Percentiles rank a stretch among this genome's conserved stretches.
phyloP scores from a whole-genome alignment of 2,888 invertebrate species.

The Deilephila elpenor region DNA sequence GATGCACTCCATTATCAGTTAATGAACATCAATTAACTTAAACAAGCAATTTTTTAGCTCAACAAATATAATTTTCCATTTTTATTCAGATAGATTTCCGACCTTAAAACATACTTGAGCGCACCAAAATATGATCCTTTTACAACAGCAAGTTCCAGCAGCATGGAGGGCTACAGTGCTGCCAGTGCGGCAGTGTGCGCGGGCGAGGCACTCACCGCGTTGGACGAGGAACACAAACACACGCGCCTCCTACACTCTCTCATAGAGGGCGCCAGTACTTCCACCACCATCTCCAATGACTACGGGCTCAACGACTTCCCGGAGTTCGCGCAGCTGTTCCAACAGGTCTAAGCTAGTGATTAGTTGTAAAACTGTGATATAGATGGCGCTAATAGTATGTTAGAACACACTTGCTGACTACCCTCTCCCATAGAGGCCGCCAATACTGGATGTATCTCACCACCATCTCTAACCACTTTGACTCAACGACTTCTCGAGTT shows the following conservation, averaged over 20 bases:
- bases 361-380: background rate
- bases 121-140: background rate
- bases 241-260: constrained; percentile 89
- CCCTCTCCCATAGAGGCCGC: too few relatives aligned
- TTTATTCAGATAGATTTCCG: too few relatives aligned
- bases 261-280: constrained; percentile 75
- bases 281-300: constrained; percentile 66
- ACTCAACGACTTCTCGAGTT: too few relatives aligned
- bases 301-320: constrained; percentile 78
- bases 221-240: constrained; percentile 92
- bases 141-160: background rate
- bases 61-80: too few relatives aligned
- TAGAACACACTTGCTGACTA: too few relatives aligned
- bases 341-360: constrained; percentile 59
- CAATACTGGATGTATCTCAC: too few relatives aligned
- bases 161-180: constrained; percentile 60
- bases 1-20: too few relatives aligned
- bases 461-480: too few relatives aligned
- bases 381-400: background rate
- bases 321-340: constrained; percentile 73
- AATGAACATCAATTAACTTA: too few relatives aligned
- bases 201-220: constrained; percentile 91
- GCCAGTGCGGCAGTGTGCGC: constrained; percentile 87
- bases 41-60: too few relatives aligned
- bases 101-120: too few relatives aligned